phyloP scores from a whole-genome alignment of 2,113 vertebrate genomes.

The Peromyscus californicus region DNA sequence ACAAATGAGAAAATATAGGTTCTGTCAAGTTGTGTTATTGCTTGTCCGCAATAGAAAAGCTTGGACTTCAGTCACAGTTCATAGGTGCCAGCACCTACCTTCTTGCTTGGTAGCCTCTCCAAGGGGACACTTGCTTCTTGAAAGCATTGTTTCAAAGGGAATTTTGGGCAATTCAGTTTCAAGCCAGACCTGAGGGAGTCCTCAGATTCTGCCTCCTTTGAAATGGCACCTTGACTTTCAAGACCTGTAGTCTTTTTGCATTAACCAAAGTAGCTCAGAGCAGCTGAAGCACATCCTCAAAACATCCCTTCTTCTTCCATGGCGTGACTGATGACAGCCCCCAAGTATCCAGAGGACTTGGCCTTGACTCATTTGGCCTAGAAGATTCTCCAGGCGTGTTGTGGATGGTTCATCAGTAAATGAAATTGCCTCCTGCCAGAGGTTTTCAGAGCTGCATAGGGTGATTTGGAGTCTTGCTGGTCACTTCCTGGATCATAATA shows the following conservation, averaged over 20 bases:
- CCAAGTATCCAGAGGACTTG: not conserved
- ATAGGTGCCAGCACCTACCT: not conserved
- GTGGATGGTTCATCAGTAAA: conserved; percentile 70
- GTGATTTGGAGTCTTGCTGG: conserved; percentile 20
- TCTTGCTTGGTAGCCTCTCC: not conserved
- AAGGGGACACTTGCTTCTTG: not conserved
- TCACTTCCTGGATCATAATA: conserved; percentile 48
- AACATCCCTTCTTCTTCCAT: not conserved
- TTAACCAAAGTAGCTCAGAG: not conserved
- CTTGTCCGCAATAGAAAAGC: not conserved
- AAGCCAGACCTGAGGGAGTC: not conserved
- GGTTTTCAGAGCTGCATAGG: conserved; percentile 9
- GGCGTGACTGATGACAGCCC: not conserved
- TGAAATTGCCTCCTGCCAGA: conserved; percentile 40
- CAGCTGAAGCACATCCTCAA: not conserved
- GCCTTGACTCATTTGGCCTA: not conserved
- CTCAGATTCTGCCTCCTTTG: not conserved
- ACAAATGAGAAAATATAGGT: not conserved
- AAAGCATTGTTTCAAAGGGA: not conserved
- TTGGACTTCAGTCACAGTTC: not conserved
- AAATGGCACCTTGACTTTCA: not conserved
- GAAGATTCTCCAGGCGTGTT: not conserved
- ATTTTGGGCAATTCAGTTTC: not conserved
- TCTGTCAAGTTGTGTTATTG: not conserved
- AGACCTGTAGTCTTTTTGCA: not conserved